Base-by-base conservation (phyloP, 2,888 invertebrate genomes). In the Galerucella nymphaeae region DNA sequence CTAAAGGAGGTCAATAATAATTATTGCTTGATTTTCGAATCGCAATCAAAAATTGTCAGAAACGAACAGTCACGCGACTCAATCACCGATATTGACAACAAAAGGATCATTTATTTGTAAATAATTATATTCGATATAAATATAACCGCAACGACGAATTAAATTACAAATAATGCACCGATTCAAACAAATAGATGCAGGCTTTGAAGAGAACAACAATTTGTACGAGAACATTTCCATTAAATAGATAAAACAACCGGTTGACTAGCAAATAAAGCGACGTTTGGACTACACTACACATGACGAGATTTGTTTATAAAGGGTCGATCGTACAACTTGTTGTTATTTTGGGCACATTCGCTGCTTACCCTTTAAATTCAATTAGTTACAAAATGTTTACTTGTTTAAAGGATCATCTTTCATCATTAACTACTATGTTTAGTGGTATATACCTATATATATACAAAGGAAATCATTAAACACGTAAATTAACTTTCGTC, bases 201-300 rank as follows among this genome's bases (percentile, higher is more conserved):
- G 70, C 75, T 75, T 75, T 75, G 72, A 72, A 66, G 53, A 63
- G 59, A 53, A 14, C 63, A 66, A 70, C 72, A 62, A 72, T 72
- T 69, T 72, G 71, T 66, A 64, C 66, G 6, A 30, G 59, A 65
- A 70, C 71, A 45, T 62, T 76, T 66, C 70, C 72, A 75, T 75
- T 75, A 75, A 70, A 73, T 75, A 64, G 69, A 70, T 71, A 75
- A 70, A 72, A 74, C 73, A 71, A 66, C 69, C 38, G 55, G 66
- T 74, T 70, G 74, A 70, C 78, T 74, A 72, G 48, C 77, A 78
- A 77, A 76, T 75, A 76, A 77, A 73, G 71, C 64, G 58, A 66
- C 77, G 78, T 80, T 78, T 78, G 79, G 76, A 69, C 75, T 75
- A 69, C 76, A 23, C 23, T 23, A 23, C 23, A 23, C 23, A 20